Percentiles rank a stretch among this genome's conserved stretches.
These are phyloP conservation scores for Hemibates koningsi DNA, from an alignment of 2,113 vertebrate species.

Conservation along the genomic window DNA sequence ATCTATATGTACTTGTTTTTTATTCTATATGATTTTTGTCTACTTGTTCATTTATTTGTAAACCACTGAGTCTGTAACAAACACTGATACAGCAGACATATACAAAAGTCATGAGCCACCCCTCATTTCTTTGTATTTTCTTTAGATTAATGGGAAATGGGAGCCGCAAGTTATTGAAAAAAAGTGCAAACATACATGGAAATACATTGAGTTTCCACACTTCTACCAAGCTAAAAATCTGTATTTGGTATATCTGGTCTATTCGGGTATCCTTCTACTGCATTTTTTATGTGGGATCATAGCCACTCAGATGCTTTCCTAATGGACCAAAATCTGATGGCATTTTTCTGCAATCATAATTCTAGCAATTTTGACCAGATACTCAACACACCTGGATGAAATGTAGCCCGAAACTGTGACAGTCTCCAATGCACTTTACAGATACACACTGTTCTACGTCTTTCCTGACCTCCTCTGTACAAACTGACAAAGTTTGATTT, in stretches of 20 bases:
- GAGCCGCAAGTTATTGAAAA: neutral
- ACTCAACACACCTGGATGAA: neutral
- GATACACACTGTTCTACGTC: neutral
- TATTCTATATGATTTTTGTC: neutral
- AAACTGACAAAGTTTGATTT: neutral
- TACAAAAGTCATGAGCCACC: neutral
- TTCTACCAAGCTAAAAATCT: neutral
- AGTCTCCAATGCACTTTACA: neutral
- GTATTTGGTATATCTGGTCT: neutral
- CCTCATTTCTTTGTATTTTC: neutral
- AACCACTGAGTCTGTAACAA: neutral
- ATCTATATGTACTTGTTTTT: neutral
- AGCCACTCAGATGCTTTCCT: neutral
- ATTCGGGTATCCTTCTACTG: neutral
- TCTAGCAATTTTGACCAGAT: neutral
- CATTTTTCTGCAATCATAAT: neutral
- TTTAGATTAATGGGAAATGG: neutral
- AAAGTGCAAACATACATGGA: neutral
- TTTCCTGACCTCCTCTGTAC: neutral
- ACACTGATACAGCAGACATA: neutral
- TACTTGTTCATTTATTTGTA: neutral
- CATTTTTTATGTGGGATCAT: neutral
- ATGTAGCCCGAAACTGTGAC: neutral
- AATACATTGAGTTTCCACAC: neutral
- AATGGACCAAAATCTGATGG: neutral